Percentiles rank a stretch among this genome's conserved stretches.
These are phyloP conservation scores for Orientallactaga sibirica DNA, from an alignment of 2,797 vertebrate genomes.

Conservation along the genomic window DNA sequence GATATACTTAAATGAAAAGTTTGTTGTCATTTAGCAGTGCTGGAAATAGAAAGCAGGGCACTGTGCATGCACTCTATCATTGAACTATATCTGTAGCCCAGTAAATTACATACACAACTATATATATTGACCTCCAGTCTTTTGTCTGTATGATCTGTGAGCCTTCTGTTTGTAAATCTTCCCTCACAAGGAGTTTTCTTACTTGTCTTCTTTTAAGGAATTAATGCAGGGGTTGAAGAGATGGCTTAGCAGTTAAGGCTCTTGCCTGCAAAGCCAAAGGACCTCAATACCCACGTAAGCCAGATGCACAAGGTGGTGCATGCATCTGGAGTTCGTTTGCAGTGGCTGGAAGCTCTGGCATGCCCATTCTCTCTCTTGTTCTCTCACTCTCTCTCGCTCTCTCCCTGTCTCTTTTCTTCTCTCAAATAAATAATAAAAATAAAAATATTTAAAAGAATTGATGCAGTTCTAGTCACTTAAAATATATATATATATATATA, in stretches of 20 bases:
- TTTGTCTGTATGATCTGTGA: neutral
- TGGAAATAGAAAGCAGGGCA: neutral
- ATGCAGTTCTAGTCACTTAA: neutral
- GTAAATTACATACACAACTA: neutral
- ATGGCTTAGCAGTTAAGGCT: no score
- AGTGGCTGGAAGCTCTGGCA: no score
- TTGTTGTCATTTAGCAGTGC: neutral
- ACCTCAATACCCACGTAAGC: no score
- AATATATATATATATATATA: no score
- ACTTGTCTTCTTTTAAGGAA: conserved; percentile 24
- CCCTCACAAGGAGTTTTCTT: conserved; percentile 28
- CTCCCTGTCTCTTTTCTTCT: no score
- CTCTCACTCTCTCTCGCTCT: no score
- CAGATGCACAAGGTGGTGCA: no score
- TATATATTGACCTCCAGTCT: neutral
- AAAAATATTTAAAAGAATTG: conserved; percentile 11
- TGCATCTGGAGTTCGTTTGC: no score
- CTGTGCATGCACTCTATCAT: neutral
- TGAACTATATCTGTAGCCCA: neutral
- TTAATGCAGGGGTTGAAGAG: neutral
- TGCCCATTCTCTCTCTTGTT: no score
- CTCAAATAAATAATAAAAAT: no score
- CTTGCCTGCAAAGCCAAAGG: no score
- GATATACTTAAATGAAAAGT: conserved; percentile 39
- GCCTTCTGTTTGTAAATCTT: conserved; percentile 6